Evolutionary conservation across 2,888 invertebrate genomes (phyloP), one percentile per base, ranked within the genome.

Genomic region (Sphaerophoria taeniata): DNA sequence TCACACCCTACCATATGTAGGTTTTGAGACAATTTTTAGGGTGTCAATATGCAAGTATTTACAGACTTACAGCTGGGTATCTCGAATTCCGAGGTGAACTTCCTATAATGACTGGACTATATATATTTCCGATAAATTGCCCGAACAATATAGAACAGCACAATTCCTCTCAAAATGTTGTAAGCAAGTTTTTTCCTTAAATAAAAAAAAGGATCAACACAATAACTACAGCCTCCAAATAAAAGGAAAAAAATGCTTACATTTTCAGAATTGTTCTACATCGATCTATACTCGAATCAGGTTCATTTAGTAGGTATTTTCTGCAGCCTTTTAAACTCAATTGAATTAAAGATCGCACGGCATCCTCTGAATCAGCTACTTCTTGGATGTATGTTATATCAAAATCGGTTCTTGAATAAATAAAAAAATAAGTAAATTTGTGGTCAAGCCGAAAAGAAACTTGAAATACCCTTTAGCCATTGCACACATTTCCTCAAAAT

Each of bases 381-480:
- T 43, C 43, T 43, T 43, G 0, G 12, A 43, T 9, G 9, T 11
- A 43, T 43, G 43, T 11, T 0, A 79, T 7, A 39, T 70, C 70
- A 31, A 84, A 75, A 5, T 65, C 67, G 3, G 84, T 84, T 65
- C 84, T 84, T 43, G 0, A 45, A 55, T 5, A n/a, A 31, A 34
- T n/a, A 49, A 7, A n/a, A 67, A 36, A 16, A 36, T 36, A 1
- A 12, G 34, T 12, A 7, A 0, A 2, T n/a, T 33, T 31, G 7
- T 0, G 0, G n/a, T 3, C 3, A 12, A 16, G 34, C 1, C 24
- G 34, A 5, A 14, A n/a, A 11, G 16, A 9, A 34, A 33, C 0
- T 11, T 78, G 70, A 72, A 90, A n/a, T 67, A 67, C 90, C 88
- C 88, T 2, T 63, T 53, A 1, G 82, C 79, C 0, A 16, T n/a